Percentiles rank a stretch among this genome's conserved stretches.
These are phyloP conservation scores for Pandion haliaetus DNA, from an alignment of 2,113 vertebrate species.

Conservation along the genomic window DNA sequence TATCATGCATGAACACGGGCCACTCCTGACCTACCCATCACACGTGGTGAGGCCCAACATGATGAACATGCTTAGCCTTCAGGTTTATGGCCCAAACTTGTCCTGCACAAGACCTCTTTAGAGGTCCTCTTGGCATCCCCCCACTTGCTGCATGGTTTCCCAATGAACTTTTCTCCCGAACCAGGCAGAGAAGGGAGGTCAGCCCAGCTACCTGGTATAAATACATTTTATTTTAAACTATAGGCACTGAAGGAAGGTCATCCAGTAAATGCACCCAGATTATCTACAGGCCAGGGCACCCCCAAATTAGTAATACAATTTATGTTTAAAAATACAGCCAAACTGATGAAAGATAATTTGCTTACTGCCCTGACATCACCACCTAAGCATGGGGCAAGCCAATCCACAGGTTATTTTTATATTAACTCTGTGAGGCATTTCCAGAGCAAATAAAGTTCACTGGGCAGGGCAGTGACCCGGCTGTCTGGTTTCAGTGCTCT, in stretches of 20 bases:
- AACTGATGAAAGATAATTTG: constrained; percentile 58
- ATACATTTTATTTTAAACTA: constrained; percentile 63
- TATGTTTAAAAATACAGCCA: constrained; percentile 62
- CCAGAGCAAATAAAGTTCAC: constrained; percentile 43
- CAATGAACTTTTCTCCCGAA: neutral
- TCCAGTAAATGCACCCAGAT: constrained; percentile 37
- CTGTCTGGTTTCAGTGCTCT: neutral
- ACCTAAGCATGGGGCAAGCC: constrained; percentile 26
- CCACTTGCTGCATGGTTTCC: neutral
- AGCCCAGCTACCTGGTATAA: constrained; percentile 8
- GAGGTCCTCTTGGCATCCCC: neutral
- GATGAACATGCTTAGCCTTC: neutral
- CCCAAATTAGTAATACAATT: constrained; percentile 67
- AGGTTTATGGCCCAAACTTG: neutral
- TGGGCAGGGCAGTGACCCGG: neutral
- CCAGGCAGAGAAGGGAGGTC: neutral
- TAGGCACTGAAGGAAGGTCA: constrained; percentile 35
- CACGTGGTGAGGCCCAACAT: rapidly evolving
- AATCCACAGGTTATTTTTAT: constrained; percentile 51
- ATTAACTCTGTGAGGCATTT: constrained; percentile 10
- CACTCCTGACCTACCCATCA: neutral
- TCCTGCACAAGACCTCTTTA: neutral
- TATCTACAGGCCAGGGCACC: constrained; percentile 47
- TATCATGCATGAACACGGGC: neutral
- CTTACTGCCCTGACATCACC: constrained; percentile 55